A percentile compares a stretch with the other conserved stretches of the same genome.
Conservation (phyloP, 2,888 invertebrate genomes). For the Pristionchus fissidentatus region DNA sequence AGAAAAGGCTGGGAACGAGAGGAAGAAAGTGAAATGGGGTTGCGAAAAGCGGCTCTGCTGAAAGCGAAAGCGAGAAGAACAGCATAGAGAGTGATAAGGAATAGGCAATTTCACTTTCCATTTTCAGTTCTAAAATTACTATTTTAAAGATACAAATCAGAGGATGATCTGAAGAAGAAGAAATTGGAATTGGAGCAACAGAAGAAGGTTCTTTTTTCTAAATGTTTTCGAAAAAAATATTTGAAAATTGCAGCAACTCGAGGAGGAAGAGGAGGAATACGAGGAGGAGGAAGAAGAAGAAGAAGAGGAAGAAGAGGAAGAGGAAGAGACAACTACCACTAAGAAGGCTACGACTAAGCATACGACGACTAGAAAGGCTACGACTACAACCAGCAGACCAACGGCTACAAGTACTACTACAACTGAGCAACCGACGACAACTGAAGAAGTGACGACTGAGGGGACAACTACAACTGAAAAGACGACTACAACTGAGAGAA, state of each 20-base stretch:
- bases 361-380: background rate
- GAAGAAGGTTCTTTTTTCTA: background rate
- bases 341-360: slow-evolving; percentile 4
- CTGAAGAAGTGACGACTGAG: slow-evolving; percentile 16
- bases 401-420: slow-evolving; percentile 45
- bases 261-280: slow-evolving; percentile 29
- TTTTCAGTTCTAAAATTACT: background rate
- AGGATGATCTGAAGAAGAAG: slow-evolving; percentile 31
- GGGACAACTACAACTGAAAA: slow-evolving; percentile 27
- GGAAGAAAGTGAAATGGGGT: slow-evolving; percentile 40
- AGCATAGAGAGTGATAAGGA: background rate
- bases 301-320: slow-evolving; percentile 49
- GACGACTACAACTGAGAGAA: slow-evolving; percentile 30
- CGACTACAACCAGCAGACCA: background rate
- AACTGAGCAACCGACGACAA: slow-evolving; percentile 35
- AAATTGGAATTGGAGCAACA: slow-evolving; percentile 6
- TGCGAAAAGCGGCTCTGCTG: background rate
- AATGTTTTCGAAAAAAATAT: background rate
- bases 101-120: slow-evolving; percentile 1
- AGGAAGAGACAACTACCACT: background rate
- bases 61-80: slow-evolving; percentile 23
- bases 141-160: background rate
- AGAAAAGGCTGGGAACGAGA: slow-evolving; percentile 1
- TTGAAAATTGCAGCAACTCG: background rate
- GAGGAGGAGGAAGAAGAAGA: slow-evolving; percentile 42